A percentile compares a stretch with the other conserved stretches of the same genome.
These are phyloP conservation scores for Natrix natrix DNA, from an alignment of 2,797 vertebrate species.

Conservation along the genomic window DNA sequence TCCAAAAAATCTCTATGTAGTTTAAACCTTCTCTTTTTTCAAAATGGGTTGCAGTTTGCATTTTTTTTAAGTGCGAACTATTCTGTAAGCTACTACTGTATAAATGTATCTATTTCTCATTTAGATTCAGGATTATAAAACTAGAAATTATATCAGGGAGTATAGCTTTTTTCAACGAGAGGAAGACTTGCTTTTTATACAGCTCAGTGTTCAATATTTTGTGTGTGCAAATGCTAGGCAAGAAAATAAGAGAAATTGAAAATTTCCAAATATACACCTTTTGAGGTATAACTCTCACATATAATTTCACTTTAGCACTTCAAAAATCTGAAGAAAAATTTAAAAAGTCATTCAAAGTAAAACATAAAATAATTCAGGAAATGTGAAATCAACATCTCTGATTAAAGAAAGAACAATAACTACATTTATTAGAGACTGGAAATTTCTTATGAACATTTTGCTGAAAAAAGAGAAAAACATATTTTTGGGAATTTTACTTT, in stretches of 20 bases:
- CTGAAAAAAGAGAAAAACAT: neutral
- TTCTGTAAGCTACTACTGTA: neutral
- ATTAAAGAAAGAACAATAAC: neutral
- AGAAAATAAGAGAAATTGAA: neutral
- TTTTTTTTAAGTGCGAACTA: neutral
- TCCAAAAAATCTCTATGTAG: neutral
- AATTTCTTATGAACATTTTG: neutral
- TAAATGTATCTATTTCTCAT: neutral
- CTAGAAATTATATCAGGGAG: neutral
- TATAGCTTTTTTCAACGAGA: neutral
- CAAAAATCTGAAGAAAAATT: neutral
- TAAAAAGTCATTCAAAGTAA: neutral
- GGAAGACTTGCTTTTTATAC: neutral
- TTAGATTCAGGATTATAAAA: neutral
- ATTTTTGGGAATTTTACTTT: neutral
- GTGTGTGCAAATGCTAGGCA: neutral
- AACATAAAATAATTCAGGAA: neutral
- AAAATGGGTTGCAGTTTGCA: neutral
- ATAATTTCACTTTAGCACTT: neutral
- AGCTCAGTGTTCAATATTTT: neutral
- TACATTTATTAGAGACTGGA: neutral
- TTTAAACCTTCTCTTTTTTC: neutral
- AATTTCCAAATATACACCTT: neutral
- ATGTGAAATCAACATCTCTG: neutral
- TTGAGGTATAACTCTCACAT: neutral